Base-by-base conservation (phyloP, 2,888 invertebrate genomes). In the Oligia fasciuncula region DNA sequence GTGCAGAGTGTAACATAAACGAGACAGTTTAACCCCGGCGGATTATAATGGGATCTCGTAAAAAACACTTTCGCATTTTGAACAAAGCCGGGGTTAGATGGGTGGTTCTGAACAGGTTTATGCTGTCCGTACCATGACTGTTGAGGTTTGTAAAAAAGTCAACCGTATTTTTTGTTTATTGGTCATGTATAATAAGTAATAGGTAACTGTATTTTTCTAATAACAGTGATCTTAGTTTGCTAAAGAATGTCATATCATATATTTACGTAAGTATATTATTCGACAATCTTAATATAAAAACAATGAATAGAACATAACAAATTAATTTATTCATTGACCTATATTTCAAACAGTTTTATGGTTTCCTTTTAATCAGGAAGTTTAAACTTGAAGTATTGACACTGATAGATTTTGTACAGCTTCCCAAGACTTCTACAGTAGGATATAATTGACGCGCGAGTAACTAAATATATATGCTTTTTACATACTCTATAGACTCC, bases 281-380 rank as follows among this genome's bases (percentile, higher is more conserved):
- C 23, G 23, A 57, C n/a, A n/a, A n/a, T 57, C n/a, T 2, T 57
- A n/a, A n/a, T n/a, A n/a, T 57, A n/a, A 4, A 60, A 60, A 11
- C 11, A n/a, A 60, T n/a, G 57, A 9, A 60, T n/a, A 60, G n/a
- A 54, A 54, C 19, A 8, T 2, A 54, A 54, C 19, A 72, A 66
- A 73, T 62, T 49, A 70, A 75, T 73, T 60, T 46, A 81, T 67
- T 43, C 14, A 43, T 35, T 80, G 67, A 72, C 35, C 62, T 72
- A 43, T 40, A 70, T 60, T 29, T 60, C 54, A 65, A 63, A 17
- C 43, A 76, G 62, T 79, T 73, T 6, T 67, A 74, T 43, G 89
- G 85, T 67, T 87, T 89, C 89, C 1, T 73, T 81, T 77, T 71
- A 80, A 89, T 89, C 77, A 85, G 72, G 60, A 70, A 81, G 67